Percentiles rank a stretch among this genome's conserved stretches.
These are phyloP conservation scores for Campoletis sonorensis DNA, from an alignment of 1,140 invertebrate genomes.

Conservation along the genomic window DNA sequence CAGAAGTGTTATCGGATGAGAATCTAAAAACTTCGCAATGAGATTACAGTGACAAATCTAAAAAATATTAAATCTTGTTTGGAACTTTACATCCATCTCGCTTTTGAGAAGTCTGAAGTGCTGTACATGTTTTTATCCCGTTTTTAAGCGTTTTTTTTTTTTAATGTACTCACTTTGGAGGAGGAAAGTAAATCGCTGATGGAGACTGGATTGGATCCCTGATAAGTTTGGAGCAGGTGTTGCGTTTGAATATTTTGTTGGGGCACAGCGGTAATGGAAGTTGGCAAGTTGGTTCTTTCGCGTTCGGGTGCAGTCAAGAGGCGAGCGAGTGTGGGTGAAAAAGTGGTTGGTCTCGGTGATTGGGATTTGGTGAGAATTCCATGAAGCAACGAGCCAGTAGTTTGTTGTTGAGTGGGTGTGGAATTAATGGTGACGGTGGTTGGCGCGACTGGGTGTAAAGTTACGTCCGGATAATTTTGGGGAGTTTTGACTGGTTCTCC, in stretches of 20 bases:
- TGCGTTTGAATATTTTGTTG: slow-evolving; percentile 67
- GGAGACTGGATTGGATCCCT: slow-evolving; percentile 74
- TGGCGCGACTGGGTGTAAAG: slow-evolving; percentile 82
- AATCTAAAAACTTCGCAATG: too few relatives aligned
- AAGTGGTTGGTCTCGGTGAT: slow-evolving; percentile 78
- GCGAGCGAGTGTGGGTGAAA: slow-evolving; percentile 87
- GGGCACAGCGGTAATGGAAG: slow-evolving; percentile 53
- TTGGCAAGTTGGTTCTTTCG: slow-evolving; percentile 62
- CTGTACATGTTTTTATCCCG: too few relatives aligned
- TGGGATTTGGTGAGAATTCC: slow-evolving; percentile 83
- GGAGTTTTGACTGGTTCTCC: slow-evolving; percentile 77
- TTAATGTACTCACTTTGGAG: slow-evolving; percentile 76
- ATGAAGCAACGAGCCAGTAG: slow-evolving; percentile 83
- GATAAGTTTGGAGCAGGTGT: slow-evolving; percentile 71
- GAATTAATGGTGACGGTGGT: slow-evolving; percentile 72
- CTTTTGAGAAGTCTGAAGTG: too few relatives aligned
- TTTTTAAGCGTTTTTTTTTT: background rate
- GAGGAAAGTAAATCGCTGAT: slow-evolving; percentile 80
- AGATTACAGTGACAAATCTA: too few relatives aligned
- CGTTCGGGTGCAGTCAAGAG: slow-evolving; percentile 84
- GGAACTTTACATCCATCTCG: too few relatives aligned
- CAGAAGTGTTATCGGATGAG: too few relatives aligned
- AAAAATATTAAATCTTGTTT: too few relatives aligned
- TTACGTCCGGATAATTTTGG: slow-evolving; percentile 87
- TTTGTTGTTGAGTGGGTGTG: slow-evolving; percentile 50